Evolutionary conservation across 2,888 invertebrate genomes (phyloP).

Genomic region (Axea sp.): DNA sequence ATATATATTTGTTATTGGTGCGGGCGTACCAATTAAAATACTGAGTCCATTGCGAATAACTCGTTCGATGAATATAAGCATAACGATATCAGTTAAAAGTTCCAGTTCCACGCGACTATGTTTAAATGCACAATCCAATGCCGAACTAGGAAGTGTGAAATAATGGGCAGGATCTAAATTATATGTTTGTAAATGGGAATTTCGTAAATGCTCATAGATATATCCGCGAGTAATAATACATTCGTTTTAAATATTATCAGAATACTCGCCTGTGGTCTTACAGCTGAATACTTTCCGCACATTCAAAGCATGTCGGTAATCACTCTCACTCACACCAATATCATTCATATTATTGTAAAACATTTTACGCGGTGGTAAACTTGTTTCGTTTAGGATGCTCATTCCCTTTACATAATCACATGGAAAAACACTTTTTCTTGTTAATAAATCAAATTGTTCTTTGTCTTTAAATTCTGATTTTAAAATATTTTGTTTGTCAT

Average conservation of each 20-base stretch:
- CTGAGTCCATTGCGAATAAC: neutral
- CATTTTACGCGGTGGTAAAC: neutral
- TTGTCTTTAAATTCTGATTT: neutral
- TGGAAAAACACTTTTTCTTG: conserved; percentile 1
- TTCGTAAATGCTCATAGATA: conserved; percentile 48
- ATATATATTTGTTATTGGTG: conserved; percentile 38
- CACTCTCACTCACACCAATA: too few relatives aligned
- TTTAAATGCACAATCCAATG: neutral
- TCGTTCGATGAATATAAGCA: conserved; percentile 17
- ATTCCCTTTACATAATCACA: conserved; percentile 6
- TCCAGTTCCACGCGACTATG: too few relatives aligned
- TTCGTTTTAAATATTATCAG: conserved; percentile 1
- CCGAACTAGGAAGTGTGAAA: neutral
- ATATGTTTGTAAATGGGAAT: conserved; percentile 25
- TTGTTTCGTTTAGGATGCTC: neutral
- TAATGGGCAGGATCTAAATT: neutral
- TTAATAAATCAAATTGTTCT: conserved; percentile 4
- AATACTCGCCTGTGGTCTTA: neutral
- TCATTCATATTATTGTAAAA: conserved; percentile 2
- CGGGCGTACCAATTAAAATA: conserved; percentile 30
- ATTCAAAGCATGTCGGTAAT: conserved; percentile 1
- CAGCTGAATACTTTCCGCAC: conserved; percentile 13
- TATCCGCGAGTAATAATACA: conserved; percentile 19
- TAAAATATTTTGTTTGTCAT: neutral
- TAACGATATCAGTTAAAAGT: conserved; percentile 24